Conservation (phyloP, 2,797 vertebrate genomes). For the Glossophaga mutica region DNA sequence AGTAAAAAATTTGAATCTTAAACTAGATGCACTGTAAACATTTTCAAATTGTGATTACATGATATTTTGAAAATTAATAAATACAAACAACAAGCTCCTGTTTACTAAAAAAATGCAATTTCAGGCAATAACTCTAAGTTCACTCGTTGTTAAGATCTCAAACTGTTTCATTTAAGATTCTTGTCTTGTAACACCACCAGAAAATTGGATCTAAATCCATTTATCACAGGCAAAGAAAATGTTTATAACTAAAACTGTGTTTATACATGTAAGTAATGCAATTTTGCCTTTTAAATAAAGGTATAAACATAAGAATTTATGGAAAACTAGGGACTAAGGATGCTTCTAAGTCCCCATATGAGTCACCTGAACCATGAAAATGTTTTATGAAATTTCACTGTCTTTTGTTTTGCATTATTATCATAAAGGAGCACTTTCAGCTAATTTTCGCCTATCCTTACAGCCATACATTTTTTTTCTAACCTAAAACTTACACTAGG, state of each 20-base stretch:
- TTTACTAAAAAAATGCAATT: neutral
- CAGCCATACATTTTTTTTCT: neutral
- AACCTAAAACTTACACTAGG: slow-evolving; percentile 79
- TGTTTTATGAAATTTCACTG: neutral
- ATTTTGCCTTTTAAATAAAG: neutral
- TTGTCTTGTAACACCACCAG: neutral
- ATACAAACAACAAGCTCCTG: neutral
- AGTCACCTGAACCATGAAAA: neutral
- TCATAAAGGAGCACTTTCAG: neutral
- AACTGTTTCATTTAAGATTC: slow-evolving; percentile 23
- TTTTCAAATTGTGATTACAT: slow-evolving; percentile 14
- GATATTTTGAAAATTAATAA: neutral
- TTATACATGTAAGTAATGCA: neutral
- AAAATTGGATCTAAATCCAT: slow-evolving; percentile 38
- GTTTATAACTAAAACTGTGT: slow-evolving; percentile 24
- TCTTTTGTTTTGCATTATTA: neutral
- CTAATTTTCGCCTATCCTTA: neutral
- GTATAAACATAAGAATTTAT: neutral
- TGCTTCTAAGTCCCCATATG: neutral
- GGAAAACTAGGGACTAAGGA: neutral
- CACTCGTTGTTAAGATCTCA: neutral
- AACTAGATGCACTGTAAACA: neutral
- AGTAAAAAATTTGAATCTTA: neutral
- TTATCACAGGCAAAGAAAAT: neutral
- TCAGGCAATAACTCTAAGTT: neutral